Conservation (phyloP, 2,797 vertebrate species). For the Fistularia tabacaria region DNA sequence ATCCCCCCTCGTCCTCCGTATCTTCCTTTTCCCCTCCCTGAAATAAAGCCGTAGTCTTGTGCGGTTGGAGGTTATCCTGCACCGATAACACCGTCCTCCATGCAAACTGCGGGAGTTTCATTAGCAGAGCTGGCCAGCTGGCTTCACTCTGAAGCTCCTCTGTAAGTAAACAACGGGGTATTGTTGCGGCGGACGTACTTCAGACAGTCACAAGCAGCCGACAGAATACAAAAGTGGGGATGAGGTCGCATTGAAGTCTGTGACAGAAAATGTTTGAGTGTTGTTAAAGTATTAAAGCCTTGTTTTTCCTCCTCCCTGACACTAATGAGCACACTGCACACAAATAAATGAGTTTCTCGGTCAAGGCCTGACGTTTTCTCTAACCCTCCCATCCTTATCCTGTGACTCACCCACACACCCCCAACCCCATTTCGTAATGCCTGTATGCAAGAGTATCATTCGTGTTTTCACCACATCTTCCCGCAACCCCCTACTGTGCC, state of each 20-base stretch:
- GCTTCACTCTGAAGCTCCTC: constrained; percentile 45
- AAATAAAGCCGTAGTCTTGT: constrained; percentile 9
- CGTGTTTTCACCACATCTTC: too few species aligned
- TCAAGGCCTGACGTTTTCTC: too few species aligned
- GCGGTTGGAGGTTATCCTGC: constrained; percentile 31
- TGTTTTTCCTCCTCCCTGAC: constrained; percentile 17
- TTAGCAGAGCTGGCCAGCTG: constrained; percentile 9
- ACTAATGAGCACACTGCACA: not conserved
- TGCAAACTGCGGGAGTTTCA: constrained; percentile 17
- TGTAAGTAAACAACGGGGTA: constrained; percentile 59
- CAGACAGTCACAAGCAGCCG: constrained; percentile 46
- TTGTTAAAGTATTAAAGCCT: too few species aligned
- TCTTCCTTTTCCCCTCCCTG: not conserved
- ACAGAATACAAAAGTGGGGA: constrained; percentile 32
- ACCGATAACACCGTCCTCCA: not conserved
- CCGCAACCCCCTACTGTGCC: too few species aligned
- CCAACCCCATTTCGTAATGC: too few species aligned
- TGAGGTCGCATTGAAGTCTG: constrained; percentile 21
- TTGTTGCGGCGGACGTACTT: constrained; percentile 61
- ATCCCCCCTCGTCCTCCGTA: too few species aligned
- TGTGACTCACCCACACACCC: too few species aligned
- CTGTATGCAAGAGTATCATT: too few species aligned
- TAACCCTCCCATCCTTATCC: too few species aligned
- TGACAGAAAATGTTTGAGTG: constrained; percentile 25
- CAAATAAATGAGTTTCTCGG: too few species aligned